These are phyloP conservation scores for Cosmia pyralina DNA, from an alignment of 2,888 invertebrate species.

Conservation along the genomic window DNA sequence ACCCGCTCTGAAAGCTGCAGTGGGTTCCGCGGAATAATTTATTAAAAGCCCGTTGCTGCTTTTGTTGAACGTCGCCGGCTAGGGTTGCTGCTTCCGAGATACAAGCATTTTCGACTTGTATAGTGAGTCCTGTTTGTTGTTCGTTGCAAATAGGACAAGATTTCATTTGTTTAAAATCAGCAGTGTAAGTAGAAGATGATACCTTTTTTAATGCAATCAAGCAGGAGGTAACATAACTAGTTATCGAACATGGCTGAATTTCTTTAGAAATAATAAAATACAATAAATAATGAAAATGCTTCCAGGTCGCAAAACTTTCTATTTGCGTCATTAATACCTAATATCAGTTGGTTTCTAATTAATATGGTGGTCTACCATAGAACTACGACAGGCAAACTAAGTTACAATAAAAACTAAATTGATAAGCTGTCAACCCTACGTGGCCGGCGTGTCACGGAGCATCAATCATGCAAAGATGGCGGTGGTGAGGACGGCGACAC, in stretches of 20 bases:
- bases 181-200: neutral
- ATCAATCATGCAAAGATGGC: slow-evolving; percentile 81
- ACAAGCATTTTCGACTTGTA: slow-evolving; percentile 29
- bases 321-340: neutral
- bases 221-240: too few species aligned
- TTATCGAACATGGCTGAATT: neutral
- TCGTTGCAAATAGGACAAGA: neutral
- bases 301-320: neutral
- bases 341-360: neutral
- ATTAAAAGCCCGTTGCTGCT: slow-evolving; percentile 80
- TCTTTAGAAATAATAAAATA: neutral
- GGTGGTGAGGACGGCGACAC: slow-evolving; percentile 56
- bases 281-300: too few species aligned
- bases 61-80: slow-evolving; percentile 73
- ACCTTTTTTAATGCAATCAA: neutral
- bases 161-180: neutral
- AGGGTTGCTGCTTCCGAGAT: slow-evolving; percentile 67
- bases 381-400: neutral
- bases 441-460: slow-evolving; percentile 63
- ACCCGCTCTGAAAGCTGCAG: slow-evolving; percentile 75
- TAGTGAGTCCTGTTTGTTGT: slow-evolving; percentile 37
- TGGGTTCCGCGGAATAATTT: slow-evolving; percentile 81
- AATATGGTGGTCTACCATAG: neutral
- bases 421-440: slow-evolving; percentile 64
- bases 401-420: neutral